Percentiles rank a stretch among this genome's conserved stretches.
phyloP scores from a whole-genome alignment of 2,888 invertebrate species.

The Cosmorhoe ocellata region DNA sequence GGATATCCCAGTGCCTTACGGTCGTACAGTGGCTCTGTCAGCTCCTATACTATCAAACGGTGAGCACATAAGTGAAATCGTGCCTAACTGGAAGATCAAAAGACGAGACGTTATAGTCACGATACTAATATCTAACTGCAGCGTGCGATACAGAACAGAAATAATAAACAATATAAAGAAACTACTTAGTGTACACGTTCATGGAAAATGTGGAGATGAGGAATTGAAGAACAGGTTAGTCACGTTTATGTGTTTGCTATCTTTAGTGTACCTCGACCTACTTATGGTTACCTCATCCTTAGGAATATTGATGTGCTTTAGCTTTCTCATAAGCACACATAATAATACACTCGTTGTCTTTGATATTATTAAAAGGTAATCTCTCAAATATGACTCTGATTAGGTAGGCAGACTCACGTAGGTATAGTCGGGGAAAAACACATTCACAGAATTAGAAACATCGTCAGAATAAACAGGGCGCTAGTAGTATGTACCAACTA shows the following conservation, averaged over 20 bases:
- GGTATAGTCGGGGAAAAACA: no score
- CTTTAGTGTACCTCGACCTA: no score
- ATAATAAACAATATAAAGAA: conserved; percentile 81
- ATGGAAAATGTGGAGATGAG: conserved; percentile 77
- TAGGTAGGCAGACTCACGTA: no score
- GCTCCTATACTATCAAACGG: background rate
- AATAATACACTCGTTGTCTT: no score
- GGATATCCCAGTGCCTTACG: conserved; percentile 86
- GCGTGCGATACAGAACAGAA: conserved; percentile 69
- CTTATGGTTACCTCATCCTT: background rate
- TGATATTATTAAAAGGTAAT: no score
- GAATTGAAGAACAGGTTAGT: conserved; percentile 30
- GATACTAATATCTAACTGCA: conserved; percentile 84
- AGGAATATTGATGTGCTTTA: background rate
- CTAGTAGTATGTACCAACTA: no score
- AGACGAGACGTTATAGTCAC: conserved; percentile 70
- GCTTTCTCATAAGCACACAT: no score
- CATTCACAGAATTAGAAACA: no score
- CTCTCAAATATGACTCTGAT: no score
- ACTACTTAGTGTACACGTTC: conserved; percentile 82
- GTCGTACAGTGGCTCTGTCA: conserved; percentile 71
- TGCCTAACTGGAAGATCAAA: conserved; percentile 71
- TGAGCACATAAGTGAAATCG: conserved; percentile 38
- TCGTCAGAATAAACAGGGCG: no score
- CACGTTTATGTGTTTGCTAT: background rate